phyloP scores from a whole-genome alignment of 1,140 invertebrate species.

The Dermatophagoides farinae region DNA sequence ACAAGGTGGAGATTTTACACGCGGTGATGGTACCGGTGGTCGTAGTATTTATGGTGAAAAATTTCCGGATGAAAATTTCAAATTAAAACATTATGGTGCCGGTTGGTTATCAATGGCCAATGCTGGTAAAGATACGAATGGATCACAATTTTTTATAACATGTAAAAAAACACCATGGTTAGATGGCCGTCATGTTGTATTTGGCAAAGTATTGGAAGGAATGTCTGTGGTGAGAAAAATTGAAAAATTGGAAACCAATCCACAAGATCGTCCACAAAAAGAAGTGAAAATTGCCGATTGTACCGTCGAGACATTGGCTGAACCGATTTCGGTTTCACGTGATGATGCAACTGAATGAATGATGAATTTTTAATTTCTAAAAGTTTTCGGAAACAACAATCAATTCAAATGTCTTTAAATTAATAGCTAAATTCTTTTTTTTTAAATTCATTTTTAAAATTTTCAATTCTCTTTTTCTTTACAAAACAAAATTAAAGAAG shows the following conservation, averaged over 20 bases:
- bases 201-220: conserved; percentile 47
- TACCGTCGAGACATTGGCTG: conserved; percentile 23
- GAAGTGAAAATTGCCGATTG: conserved; percentile 26
- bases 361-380: not conserved
- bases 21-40: conserved; percentile 66
- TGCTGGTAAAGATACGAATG: conserved; percentile 77
- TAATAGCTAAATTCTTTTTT: no score
- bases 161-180: conserved; percentile 77
- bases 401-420: no score
- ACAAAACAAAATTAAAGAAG: not conserved
- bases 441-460: not conserved
- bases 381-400: no score
- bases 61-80: conserved; percentile 87
- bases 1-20: conserved; percentile 81
- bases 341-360: conserved; percentile 48
- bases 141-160: conserved; percentile 95
- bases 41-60: conserved; percentile 62
- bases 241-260: conserved; percentile 25
- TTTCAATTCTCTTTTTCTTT: not conserved
- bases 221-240: conserved; percentile 44
- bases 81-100: conserved; percentile 58
- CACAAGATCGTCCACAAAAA: conserved; percentile 29
- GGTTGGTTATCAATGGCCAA: conserved; percentile 91
- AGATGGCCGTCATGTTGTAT: conserved; percentile 48
- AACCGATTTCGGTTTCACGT: conserved; percentile 40